phyloP scores from a whole-genome alignment of 1,140 invertebrate genomes.

The Acyrthosiphon pisum region DNA sequence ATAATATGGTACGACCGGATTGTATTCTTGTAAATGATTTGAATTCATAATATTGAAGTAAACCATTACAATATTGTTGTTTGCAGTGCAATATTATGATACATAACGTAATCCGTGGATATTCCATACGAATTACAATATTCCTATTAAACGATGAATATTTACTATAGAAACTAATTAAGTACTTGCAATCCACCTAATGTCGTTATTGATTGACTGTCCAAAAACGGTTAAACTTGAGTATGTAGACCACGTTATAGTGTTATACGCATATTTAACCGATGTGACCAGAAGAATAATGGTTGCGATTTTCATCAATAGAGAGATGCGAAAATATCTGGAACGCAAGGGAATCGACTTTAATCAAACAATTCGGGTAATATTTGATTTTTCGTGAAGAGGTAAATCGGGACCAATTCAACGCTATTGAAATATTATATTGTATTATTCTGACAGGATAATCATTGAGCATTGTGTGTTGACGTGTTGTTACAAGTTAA shows the following conservation, averaged over 20 bases:
- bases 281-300: background rate
- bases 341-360: conserved; percentile 5
- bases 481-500: background rate
- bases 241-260: background rate
- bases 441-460: background rate
- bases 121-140: background rate
- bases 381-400: background rate
- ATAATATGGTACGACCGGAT: background rate
- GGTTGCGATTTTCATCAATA: background rate
- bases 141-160: background rate
- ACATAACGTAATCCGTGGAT: background rate
- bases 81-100: too few species aligned
- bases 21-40: background rate
- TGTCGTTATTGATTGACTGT: background rate
- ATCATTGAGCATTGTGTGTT: background rate
- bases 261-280: background rate
- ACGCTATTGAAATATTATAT: background rate
- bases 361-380: background rate
- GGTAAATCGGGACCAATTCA: background rate
- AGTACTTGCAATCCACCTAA: background rate
- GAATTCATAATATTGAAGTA: background rate
- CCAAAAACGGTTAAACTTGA: background rate
- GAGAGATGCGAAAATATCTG: background rate
- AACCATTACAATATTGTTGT: background rate
- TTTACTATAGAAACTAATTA: background rate